Evolutionary conservation across 2,888 invertebrate genomes (phyloP), one percentile per base, ranked within the genome.

Genomic region (Torymus texanus): DNA sequence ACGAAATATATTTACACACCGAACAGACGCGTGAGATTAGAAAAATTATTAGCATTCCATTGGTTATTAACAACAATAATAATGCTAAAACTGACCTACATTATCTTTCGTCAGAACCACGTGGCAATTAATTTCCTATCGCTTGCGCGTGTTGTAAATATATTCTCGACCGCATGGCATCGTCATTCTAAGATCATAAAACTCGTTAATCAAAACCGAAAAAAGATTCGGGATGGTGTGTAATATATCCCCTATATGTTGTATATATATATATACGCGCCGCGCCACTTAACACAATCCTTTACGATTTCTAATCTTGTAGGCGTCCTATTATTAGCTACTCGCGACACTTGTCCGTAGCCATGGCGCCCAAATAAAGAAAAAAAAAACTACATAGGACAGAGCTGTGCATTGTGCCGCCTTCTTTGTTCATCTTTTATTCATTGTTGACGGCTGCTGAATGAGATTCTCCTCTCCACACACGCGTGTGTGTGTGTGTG

Each of bases 361-460:
- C 21, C 21, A 21, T 2, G 18, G 53, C 24, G 53, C 14, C 66
- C 16, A 66, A 63, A 4, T 63, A 16, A 63, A 66, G n/a, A 66
- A n/a, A 51, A 5, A 21, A 21, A 1, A 21, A 21, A 73, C 55
- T 29, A 55, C 21, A 21, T 21, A 29, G 29, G 55, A n/a, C n/a
- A n/a, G n/a, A 62, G 63, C 12, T 5, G 29, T 5, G 29, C 61
- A 56, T 41, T 73, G 55, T 63, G 41, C 13, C n/a, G 10, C 10
- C 53, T 50, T 72, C 55, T 77, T 73, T 67, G 66, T 78, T 78
- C 78, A 78, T 68, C 67, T 79, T 79, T 71, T 65, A 79, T 79
- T 79, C 75, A 73, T 78, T 59, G 70, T 63, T 61, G 75, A 41
- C 67, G 21, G 16, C 29, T 5, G 29, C 21, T 62, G 65, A 51